Conservation (phyloP, 1,140 invertebrate species). For the Drosophila takahashii region DNA sequence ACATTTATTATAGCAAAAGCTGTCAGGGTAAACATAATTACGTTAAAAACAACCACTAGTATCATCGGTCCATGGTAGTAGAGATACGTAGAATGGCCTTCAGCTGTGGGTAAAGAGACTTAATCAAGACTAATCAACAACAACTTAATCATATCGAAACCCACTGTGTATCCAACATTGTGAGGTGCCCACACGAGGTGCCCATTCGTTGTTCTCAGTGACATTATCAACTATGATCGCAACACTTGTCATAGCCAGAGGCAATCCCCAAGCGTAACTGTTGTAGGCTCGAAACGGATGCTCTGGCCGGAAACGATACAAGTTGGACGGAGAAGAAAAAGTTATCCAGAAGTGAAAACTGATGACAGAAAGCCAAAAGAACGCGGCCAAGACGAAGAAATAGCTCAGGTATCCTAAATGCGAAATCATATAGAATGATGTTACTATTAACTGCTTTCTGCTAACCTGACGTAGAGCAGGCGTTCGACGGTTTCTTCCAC, state of each 20-base stretch:
- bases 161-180: slow-evolving; percentile 86
- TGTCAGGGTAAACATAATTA: slow-evolving; percentile 89
- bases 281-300: slow-evolving; percentile 87
- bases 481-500: not conserved
- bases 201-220: slow-evolving; percentile 69
- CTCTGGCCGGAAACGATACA: slow-evolving; percentile 49
- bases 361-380: slow-evolving; percentile 92
- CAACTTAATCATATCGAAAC: slow-evolving; percentile 22
- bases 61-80: slow-evolving; percentile 92
- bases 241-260: slow-evolving; percentile 84
- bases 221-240: slow-evolving; percentile 61
- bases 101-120: slow-evolving; percentile 13
- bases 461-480: slow-evolving; percentile 6
- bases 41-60: slow-evolving; percentile 88
- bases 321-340: not conserved
- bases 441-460: not conserved
- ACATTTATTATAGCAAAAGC: slow-evolving; percentile 86
- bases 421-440: not conserved
- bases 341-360: slow-evolving; percentile 89
- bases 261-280: slow-evolving; percentile 89
- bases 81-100: slow-evolving; percentile 85
- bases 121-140: no score
- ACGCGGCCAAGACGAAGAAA: slow-evolving; percentile 89
- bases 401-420: slow-evolving; percentile 88
- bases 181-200: slow-evolving; percentile 85